A percentile compares a stretch with the other conserved stretches of the same genome.
These are phyloP conservation scores for Mesitornis unicolor DNA, from an alignment of 2,113 vertebrate species.

Conservation along the genomic window DNA sequence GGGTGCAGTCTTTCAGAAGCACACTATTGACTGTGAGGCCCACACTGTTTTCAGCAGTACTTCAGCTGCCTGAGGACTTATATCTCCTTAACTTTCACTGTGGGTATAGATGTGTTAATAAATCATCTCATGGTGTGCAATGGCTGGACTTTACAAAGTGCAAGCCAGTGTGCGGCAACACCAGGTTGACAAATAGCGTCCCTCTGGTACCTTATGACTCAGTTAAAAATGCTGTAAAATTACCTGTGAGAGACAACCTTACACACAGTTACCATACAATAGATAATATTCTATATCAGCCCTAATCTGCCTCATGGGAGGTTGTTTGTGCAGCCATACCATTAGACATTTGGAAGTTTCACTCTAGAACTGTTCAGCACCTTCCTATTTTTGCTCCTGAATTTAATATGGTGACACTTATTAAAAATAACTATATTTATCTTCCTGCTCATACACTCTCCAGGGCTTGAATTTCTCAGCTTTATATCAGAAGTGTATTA, in stretches of 20 bases:
- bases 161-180: neutral
- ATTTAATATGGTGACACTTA: neutral
- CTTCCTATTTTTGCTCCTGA: neutral
- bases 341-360: neutral
- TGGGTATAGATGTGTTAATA: neutral
- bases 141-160: neutral
- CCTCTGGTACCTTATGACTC: neutral
- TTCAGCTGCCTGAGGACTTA: neutral
- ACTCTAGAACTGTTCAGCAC: neutral
- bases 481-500: neutral
- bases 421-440: slow-evolving; percentile 16
- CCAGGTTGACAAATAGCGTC: neutral
- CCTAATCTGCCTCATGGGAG: neutral
- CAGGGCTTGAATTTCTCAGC: neutral
- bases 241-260: neutral
- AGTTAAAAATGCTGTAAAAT: neutral
- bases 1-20: neutral
- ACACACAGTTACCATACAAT: neutral
- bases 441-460: neutral
- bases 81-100: neutral
- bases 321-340: neutral
- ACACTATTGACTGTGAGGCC: neutral
- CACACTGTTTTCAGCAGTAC: neutral
- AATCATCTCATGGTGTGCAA: neutral
- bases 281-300: neutral